Evolutionary conservation across 2,113 vertebrate species (phyloP), one percentile per base, ranked within the genome.

Genomic region (Condylura cristata): DNA sequence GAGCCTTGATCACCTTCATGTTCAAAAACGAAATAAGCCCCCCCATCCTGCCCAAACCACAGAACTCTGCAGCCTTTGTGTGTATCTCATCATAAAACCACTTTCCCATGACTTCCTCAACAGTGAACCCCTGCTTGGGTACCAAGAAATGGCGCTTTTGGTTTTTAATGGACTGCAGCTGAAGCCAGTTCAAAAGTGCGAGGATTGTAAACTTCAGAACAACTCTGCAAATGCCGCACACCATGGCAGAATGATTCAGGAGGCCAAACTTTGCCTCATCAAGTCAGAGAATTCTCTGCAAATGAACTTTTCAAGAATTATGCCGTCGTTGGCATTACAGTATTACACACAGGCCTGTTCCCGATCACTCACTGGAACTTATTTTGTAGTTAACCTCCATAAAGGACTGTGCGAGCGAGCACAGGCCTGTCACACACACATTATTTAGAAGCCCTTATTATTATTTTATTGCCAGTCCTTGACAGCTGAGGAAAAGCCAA

Each of bases 361-460:
- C 98, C 98, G 98, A 98, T 98, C 98, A 98, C 97, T 98, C 98
- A 98, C 97, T 97, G 98, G 98, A 98, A 99, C 98, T 98, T 98
- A 99, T 99, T 99, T 98, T 98, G 98, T 98, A 98, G 98, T 99
- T 99, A 99, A 99, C 98, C 98, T 98, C 98, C 98, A 98, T 98
- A 98, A 98, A 98, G 98, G 98, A 98, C 98, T 98, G 98, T 96
- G 98, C 86, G 86, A 97, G 97, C 63, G 97, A 98, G 98, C 98
- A 96, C 98, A 98, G 98, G 97, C 97, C 98, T 98, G 98, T 98
- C 98, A 98, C 97, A 98, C 98, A 98, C 98, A 98, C 98, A 97
- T 99, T 98, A 99, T 98, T 98, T 98, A 98, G 98, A 98, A 98
- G 98, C 98, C 98, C 97, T 98, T 98, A 98, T 99, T 99, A 99